Conservation (phyloP, 2,888 invertebrate species). For the Dryocosmus kuriphilus region DNA sequence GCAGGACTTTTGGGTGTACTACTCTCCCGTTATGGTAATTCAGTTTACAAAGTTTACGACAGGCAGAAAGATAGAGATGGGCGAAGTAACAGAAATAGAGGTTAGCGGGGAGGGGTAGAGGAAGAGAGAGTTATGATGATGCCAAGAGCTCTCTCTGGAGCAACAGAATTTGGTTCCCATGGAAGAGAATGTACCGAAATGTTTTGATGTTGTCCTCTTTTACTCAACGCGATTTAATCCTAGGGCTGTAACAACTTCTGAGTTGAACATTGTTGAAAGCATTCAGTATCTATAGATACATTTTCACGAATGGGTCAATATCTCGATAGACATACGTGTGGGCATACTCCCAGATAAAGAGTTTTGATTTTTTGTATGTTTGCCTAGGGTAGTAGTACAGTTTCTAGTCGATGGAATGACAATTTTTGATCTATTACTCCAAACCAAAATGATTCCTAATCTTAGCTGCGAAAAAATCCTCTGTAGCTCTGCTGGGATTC, state of each 20-base stretch:
- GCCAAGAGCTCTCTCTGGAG: slow-evolving; percentile 17
- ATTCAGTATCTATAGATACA: neutral
- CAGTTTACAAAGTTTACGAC: slow-evolving; percentile 64
- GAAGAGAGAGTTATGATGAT: slow-evolving; percentile 26
- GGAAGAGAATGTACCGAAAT: neutral
- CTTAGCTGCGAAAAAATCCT: too few relatives aligned
- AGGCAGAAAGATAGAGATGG: slow-evolving; percentile 46
- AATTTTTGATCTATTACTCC: too few relatives aligned
- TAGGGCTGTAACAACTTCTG: slow-evolving; percentile 17
- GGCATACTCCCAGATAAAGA: too few relatives aligned
- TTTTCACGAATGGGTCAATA: too few relatives aligned
- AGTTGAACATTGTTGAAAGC: slow-evolving; percentile 19
- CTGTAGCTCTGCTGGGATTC: too few relatives aligned
- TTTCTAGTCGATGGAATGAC: too few relatives aligned
- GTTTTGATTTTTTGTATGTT: too few relatives aligned
- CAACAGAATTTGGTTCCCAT: slow-evolving; percentile 17
- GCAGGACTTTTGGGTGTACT: slow-evolving; percentile 47
- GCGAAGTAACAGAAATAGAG: slow-evolving; percentile 1
- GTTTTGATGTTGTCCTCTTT: neutral
- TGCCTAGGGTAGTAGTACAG: too few relatives aligned
- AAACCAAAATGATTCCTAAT: too few relatives aligned
- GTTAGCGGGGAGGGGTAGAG: slow-evolving; percentile 1
- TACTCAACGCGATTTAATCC: neutral
- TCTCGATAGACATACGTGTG: too few relatives aligned
- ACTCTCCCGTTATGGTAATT: slow-evolving; percentile 66